Percentiles rank a stretch among this genome's conserved stretches.
Conservation (phyloP, 2,888 invertebrate genomes). For the Mythimna lalbum region DNA sequence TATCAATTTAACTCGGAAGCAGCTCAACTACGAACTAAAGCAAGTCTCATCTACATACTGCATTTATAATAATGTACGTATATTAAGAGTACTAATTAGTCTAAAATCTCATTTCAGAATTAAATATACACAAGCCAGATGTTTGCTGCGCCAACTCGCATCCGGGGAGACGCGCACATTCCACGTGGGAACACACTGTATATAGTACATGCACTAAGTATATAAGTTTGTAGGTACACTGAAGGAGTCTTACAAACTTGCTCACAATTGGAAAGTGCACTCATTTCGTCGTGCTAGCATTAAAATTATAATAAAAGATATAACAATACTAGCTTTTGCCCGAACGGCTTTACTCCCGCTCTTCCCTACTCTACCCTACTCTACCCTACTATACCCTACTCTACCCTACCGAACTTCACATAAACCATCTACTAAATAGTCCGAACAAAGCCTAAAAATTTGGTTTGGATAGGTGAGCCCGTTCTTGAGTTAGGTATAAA, state of each 20-base stretch:
- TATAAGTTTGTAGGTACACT: not conserved
- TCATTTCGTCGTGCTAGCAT: not conserved
- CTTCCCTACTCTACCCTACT: no score
- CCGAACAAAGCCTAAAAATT: no score
- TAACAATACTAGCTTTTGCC: no score
- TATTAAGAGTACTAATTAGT: constrained; percentile 19
- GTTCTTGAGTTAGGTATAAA: no score
- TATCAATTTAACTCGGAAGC: no score
- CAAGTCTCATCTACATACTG: not conserved
- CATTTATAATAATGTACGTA: constrained; percentile 2
- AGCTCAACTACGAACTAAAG: not conserved
- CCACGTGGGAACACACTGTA: not conserved
- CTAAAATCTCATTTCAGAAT: constrained; percentile 36
- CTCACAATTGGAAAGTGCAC: constrained; percentile 33
- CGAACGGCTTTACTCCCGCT: no score
- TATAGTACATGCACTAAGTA: not conserved
- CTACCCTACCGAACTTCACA: no score
- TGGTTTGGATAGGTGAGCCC: no score
- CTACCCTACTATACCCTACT: no score
- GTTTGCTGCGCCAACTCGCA: constrained; percentile 30
- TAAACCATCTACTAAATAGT: no score
- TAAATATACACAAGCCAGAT: constrained; percentile 31
- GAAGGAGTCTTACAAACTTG: constrained; percentile 33
- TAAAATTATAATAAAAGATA: not conserved
- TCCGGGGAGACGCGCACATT: constrained; percentile 10